A percentile compares a stretch with the other conserved stretches of the same genome.
These are phyloP conservation scores for Metacarcinus magister DNA, from an alignment of 2,888 invertebrate genomes.

Conservation along the genomic window DNA sequence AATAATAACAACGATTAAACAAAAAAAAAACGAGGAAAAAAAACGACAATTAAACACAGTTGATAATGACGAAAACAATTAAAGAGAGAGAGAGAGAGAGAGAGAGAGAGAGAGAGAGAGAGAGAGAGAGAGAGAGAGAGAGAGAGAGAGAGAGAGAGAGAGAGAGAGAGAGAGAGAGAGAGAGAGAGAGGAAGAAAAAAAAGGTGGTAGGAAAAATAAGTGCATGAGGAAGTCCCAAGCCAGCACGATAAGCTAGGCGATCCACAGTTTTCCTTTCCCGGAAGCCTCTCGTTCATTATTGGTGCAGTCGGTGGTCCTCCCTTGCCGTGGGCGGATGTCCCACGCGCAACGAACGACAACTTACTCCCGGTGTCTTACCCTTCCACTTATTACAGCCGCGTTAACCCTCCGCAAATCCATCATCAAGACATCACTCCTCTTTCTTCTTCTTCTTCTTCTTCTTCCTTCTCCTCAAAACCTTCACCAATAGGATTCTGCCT, in stretches of 20 bases:
- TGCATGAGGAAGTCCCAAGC: not conserved
- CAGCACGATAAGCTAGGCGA: not conserved
- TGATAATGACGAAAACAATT: not conserved
- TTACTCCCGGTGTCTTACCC: not conserved
- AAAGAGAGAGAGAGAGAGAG: not conserved
- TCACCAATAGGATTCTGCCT: not conserved
- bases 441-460: not conserved
- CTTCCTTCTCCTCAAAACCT: not conserved
- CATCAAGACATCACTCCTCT: not conserved
- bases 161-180: not conserved
- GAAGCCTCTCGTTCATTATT: not conserved
- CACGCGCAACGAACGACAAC: not conserved
- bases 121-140: slow-evolving; percentile 10
- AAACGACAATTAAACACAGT: not conserved
- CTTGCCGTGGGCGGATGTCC: not conserved
- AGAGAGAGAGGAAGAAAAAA: not conserved
- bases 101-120: not conserved
- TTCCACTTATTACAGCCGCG: not conserved
- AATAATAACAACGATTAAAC: not conserved
- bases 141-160: not conserved
- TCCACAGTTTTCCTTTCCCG: not conserved
- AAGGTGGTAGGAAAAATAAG: not conserved
- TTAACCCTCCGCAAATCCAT: not conserved
- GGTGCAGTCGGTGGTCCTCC: not conserved
- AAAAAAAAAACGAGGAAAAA: not conserved